Conservation (phyloP, 2,888 invertebrate species). For the Dicyrtomina minuta region DNA sequence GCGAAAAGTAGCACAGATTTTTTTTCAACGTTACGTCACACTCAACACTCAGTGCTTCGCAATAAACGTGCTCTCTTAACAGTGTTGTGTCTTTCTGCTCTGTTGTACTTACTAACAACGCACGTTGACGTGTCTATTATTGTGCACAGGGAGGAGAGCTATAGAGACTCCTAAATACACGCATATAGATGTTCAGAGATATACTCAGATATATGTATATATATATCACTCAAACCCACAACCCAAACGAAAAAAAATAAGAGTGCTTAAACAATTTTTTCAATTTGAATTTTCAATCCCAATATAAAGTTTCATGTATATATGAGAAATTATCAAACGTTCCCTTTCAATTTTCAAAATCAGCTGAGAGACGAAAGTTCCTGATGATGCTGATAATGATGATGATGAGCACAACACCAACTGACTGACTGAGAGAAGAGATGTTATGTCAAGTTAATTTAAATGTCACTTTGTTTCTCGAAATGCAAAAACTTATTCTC, state of each 20-base stretch:
- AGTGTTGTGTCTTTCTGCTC: conserved; percentile 23
- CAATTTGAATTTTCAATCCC: conserved; percentile 4
- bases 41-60: conserved; percentile 41
- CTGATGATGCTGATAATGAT: too few relatives aligned
- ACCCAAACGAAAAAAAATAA: background rate
- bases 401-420: conserved; percentile 14
- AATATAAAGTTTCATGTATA: background rate
- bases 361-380: background rate
- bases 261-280: background rate
- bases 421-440: conserved; percentile 5
- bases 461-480: conserved; percentile 9
- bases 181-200: too few relatives aligned
- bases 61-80: conserved; percentile 37
- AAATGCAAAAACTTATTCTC: background rate
- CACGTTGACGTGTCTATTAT: conserved; percentile 14
- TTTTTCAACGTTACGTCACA: conserved; percentile 48
- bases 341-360: conserved; percentile 28
- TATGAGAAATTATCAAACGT: conserved; percentile 22
- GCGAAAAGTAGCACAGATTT: conserved; percentile 52
- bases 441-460: conserved; percentile 22
- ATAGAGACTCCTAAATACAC: too few relatives aligned
- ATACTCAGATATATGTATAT: too few relatives aligned
- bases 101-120: conserved; percentile 28
- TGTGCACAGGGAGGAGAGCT: too few relatives aligned
- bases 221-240: background rate